Evolutionary conservation across 2,888 invertebrate species (phyloP).

Genomic region (Amphipoea oculea): DNA sequence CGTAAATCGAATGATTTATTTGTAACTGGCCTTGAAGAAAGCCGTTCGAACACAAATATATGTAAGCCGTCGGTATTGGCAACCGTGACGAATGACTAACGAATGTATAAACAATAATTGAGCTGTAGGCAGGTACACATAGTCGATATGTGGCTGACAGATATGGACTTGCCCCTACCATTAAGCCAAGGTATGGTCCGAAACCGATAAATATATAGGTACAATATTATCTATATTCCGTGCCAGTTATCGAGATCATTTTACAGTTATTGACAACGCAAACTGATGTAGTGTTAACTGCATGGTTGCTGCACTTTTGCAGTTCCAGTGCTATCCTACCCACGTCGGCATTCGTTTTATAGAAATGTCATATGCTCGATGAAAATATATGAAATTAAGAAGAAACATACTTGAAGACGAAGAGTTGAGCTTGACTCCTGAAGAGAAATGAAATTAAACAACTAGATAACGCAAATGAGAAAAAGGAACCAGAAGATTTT

Average conservation of each 20-base stretch:
- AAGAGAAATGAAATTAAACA: neutral
- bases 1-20: conserved; percentile 70
- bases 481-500: neutral
- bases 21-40: conserved; percentile 78
- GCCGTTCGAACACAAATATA: conserved; percentile 75
- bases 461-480: neutral
- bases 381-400: neutral
- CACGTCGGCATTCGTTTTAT: too few species aligned
- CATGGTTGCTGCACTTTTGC: neutral
- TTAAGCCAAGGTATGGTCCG: conserved; percentile 13
- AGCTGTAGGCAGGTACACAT: conserved; percentile 53
- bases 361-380: neutral
- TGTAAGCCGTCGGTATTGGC: conserved; percentile 73
- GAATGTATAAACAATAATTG: conserved; percentile 80
- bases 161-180: conserved; percentile 63
- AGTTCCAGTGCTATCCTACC: neutral
- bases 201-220: conserved; percentile 21
- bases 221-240: conserved; percentile 29
- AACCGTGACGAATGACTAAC: conserved; percentile 81
- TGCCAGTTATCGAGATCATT: conserved; percentile 16
- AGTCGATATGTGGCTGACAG: conserved; percentile 60
- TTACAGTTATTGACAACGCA: conserved; percentile 21
- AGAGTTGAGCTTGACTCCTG: neutral
- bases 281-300: conserved; percentile 1
- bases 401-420: too few species aligned